Evolutionary conservation across 1,140 invertebrate species (phyloP).

Genomic region (Cyclargus thomasi): DNA sequence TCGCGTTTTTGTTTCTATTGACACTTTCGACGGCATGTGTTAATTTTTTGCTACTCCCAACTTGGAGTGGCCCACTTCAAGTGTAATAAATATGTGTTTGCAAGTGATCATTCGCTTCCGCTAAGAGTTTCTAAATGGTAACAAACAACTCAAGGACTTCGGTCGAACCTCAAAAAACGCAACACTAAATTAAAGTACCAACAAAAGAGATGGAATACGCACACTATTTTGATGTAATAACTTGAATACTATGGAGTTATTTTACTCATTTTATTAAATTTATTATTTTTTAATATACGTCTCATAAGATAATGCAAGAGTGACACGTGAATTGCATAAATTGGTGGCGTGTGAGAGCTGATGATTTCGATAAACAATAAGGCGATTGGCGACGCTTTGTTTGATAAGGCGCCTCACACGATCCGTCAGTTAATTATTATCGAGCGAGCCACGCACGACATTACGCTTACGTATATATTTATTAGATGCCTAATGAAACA

Average conservation of each 20-base stretch:
- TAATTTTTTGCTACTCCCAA: background rate
- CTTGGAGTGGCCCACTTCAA: background rate
- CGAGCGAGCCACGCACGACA: conserved; percentile 3
- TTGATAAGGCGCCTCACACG: background rate
- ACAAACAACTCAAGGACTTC: background rate
- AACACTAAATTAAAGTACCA: background rate
- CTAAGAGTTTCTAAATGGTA: background rate
- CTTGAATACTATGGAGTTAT: too few species aligned
- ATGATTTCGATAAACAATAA: conserved; percentile 6
- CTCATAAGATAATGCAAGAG: too few species aligned
- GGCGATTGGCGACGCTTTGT: background rate
- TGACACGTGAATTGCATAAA: background rate
- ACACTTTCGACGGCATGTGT: background rate
- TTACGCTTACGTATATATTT: conserved; percentile 46
- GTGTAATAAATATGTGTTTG: background rate
- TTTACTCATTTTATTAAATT: too few species aligned
- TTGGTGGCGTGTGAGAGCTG: background rate
- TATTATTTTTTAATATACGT: too few species aligned
- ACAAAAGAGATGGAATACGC: too few species aligned
- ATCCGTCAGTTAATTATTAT: background rate
- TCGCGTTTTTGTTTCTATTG: background rate
- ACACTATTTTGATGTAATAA: too few species aligned
- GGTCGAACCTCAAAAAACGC: too few species aligned
- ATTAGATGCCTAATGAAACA: conserved; percentile 66
- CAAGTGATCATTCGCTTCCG: background rate